These are phyloP conservation scores for Conops quadrifasciatus DNA, from an alignment of 2,888 invertebrate genomes.

Conservation along the genomic window DNA sequence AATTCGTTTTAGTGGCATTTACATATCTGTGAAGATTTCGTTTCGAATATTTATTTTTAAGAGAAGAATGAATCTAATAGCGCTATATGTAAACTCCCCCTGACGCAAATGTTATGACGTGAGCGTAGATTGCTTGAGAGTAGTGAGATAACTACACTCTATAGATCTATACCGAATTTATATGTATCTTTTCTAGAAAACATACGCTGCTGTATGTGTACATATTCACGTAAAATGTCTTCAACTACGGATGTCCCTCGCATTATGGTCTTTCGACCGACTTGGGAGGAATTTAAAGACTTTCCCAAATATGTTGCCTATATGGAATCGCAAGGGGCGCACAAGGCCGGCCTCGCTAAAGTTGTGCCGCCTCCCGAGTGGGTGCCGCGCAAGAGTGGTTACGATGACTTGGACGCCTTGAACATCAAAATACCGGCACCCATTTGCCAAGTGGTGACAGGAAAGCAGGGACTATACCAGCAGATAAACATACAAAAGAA, in stretches of 20 bases:
- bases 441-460: conserved; percentile 93
- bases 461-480: conserved; percentile 94
- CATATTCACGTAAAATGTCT: conserved; percentile 36
- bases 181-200: background rate
- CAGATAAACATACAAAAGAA: conserved; percentile 97
- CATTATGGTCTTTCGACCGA: conserved; percentile 82
- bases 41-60: too few relatives aligned
- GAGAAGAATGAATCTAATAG: too few relatives aligned
- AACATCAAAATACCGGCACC: conserved; percentile 92
- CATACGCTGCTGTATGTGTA: conserved; percentile 3
- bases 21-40: too few relatives aligned
- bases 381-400: conserved; percentile 87
- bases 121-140: too few relatives aligned
- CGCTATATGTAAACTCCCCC: too few relatives aligned
- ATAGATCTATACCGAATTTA: background rate
- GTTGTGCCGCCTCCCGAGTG: conserved; percentile 97
- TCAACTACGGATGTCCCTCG: conserved; percentile 57
- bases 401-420: conserved; percentile 80
- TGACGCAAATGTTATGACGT: too few relatives aligned
- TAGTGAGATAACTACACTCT: background rate
- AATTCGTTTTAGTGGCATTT: too few relatives aligned
- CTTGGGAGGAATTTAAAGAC: conserved; percentile 96
- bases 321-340: conserved; percentile 93
- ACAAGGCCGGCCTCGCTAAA: conserved; percentile 95
- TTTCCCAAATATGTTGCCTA: conserved; percentile 89